Evolutionary conservation across 1,140 invertebrate species (phyloP), one percentile per base, ranked within the genome.

Genomic region (Leptopilina boulardi): DNA sequence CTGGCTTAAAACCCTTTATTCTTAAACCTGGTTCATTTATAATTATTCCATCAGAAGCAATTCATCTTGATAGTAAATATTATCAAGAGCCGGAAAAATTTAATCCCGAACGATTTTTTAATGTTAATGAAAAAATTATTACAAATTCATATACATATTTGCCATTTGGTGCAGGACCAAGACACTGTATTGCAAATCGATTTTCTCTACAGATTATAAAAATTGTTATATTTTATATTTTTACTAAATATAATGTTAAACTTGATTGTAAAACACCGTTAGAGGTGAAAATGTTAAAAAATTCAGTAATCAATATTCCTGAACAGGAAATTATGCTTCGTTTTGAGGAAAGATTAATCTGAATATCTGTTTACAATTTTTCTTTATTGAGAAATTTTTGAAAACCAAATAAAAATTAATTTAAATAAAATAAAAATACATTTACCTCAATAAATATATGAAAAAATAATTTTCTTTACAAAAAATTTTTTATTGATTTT

Each of bases 81-180:
- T 94, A 89, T 81, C 88, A 92, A 2, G 88, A 94, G 41, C 93
- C 93, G 2, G 89, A 93, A 3, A 82, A 80, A 18, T 94, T 91
- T 77, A 66, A 88, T 74, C 91, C 91, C 0, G 93, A 94, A 30
- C 85, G 94, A 77, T 95, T 94, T 84, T 73, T 80, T n/a, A 38
- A 26, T 3, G 4, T 15, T 4, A 74, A 80, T 10, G 81, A 83
- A 15, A 81, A 80, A 72, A 44, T 84, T 3, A 77, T 79, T 0
- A 56, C 66, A 5, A 83, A 80, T 74, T 75, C 79, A 15, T 76
- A 70, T 42, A 73, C 66, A 18, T 84, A 56, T 30, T 10, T 81
- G 0, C 81, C 83, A 1, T 84, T 82, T 75, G 75, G 76, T 18
- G 72, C 74, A 26, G 82, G 82, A 66, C 82, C 78, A 2, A 54